These are phyloP conservation scores for Xylota segnis DNA, from an alignment of 2,888 invertebrate species.

Conservation along the genomic window DNA sequence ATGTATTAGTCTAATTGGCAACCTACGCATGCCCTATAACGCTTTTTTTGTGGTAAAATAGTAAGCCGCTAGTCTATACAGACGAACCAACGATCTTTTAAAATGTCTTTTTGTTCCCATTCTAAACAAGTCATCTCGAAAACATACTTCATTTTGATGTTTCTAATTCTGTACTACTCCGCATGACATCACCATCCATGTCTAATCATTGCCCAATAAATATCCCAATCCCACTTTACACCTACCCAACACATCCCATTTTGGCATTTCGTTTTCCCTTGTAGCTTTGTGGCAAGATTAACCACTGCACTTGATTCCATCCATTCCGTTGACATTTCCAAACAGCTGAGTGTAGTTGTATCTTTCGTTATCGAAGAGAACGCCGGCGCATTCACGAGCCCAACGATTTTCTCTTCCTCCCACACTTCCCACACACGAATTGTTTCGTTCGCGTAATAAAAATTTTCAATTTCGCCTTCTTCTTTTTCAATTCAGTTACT, in stretches of 20 bases:
- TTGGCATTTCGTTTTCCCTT: background rate
- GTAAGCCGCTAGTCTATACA: too few relatives aligned
- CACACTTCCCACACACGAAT: constrained; percentile 36
- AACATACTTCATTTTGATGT: too few relatives aligned
- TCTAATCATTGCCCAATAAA: background rate
- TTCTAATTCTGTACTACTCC: background rate
- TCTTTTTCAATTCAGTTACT: constrained; percentile 76
- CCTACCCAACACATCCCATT: constrained; percentile 23
- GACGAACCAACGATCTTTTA: too few relatives aligned
- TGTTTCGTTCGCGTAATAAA: constrained; percentile 56
- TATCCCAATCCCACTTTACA: background rate
- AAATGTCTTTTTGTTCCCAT: too few relatives aligned
- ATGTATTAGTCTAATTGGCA: too few relatives aligned
- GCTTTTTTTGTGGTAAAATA: too few relatives aligned
- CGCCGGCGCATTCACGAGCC: constrained; percentile 60
- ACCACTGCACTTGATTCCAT: constrained; percentile 39
- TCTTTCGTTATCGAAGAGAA: constrained; percentile 55
- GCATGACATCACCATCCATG: background rate
- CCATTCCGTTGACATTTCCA: constrained; percentile 48
- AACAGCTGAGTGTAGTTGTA: constrained; percentile 68
- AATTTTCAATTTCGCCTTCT: constrained; percentile 75
- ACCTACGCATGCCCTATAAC: too few relatives aligned
- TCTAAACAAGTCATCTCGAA: too few relatives aligned
- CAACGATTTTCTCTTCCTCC: constrained; percentile 44
- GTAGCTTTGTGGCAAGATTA: constrained; percentile 24